Percentiles rank a stretch among this genome's conserved stretches.
phyloP scores from a whole-genome alignment of 2,888 invertebrate genomes.

The Lissonota sp. region DNA sequence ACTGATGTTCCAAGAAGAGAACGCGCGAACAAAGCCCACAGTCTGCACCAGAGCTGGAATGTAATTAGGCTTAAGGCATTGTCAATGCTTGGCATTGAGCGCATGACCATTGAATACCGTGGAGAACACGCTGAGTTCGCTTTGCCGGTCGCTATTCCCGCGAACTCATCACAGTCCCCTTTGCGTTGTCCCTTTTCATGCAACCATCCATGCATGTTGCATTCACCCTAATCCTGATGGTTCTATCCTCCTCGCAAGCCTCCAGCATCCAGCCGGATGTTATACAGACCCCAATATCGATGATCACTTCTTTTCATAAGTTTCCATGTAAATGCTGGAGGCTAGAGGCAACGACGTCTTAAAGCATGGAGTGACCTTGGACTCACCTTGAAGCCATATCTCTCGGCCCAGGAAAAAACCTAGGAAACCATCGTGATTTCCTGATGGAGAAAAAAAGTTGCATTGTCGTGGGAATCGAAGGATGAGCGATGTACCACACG shows the following conservation, averaged over 20 bases:
- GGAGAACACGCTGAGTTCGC: constrained; percentile 72
- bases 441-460: not conserved
- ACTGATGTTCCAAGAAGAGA: not conserved
- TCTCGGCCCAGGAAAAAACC: not conserved
- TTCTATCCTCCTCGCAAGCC: too few relatives aligned
- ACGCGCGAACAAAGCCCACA: constrained; percentile 50
- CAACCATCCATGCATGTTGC: constrained; percentile 35
- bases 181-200: constrained; percentile 57
- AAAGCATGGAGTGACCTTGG: not conserved
- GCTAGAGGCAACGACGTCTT: too few relatives aligned
- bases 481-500: not conserved
- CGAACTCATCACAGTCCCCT: constrained; percentile 50
- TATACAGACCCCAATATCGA: too few relatives aligned
- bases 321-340: too few relatives aligned
- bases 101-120: constrained; percentile 75
- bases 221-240: not conserved
- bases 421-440: not conserved
- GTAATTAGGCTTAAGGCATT: constrained; percentile 77
- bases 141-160: constrained; percentile 50
- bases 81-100: constrained; percentile 72
- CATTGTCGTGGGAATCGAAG: not conserved
- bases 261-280: too few relatives aligned
- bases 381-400: not conserved
- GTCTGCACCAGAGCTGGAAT: constrained; percentile 71
- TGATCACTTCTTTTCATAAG: too few relatives aligned